phyloP scores from a whole-genome alignment of 2,888 invertebrate species.

The Rhingia rostrata region DNA sequence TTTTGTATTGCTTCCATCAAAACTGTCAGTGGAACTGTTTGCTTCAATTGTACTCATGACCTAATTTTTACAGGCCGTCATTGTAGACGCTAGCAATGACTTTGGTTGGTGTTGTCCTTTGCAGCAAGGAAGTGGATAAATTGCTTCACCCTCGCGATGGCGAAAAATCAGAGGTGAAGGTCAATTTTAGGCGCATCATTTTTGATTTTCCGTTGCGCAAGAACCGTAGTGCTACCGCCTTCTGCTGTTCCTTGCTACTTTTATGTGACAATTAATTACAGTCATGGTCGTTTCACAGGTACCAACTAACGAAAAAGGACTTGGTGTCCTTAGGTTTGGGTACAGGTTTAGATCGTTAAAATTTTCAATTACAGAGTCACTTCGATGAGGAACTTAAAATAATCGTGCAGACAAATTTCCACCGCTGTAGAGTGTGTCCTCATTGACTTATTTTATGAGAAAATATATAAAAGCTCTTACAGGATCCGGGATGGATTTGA shows the following conservation, averaged over 20 bases:
- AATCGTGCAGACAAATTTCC: too few relatives aligned
- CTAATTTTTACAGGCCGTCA: conserved; percentile 17
- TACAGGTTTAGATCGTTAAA: too few relatives aligned
- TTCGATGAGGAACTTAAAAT: too few relatives aligned
- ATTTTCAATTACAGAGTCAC: too few relatives aligned
- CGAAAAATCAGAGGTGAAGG: conserved; percentile 43
- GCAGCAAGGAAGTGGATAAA: neutral
- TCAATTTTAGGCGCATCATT: conserved; percentile 30
- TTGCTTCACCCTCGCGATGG: neutral
- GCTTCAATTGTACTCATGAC: conserved; percentile 33
- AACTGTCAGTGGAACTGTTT: conserved; percentile 17
- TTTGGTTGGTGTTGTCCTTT: conserved; percentile 1
- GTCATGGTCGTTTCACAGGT: conserved; percentile 10
- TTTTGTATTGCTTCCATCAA: conserved; percentile 13
- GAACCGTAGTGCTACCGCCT: neutral
- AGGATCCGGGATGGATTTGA: too few relatives aligned
- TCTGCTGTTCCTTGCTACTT: neutral
- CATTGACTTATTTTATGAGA: too few relatives aligned
- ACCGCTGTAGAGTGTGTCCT: too few relatives aligned
- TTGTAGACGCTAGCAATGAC: neutral
- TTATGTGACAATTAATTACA: conserved; percentile 20
- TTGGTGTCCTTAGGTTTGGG: too few relatives aligned
- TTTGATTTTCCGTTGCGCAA: conserved; percentile 22
- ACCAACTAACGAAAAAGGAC: too few relatives aligned
- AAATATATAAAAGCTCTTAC: too few relatives aligned